phyloP scores from a whole-genome alignment of 2,797 vertebrate species.

The Pitangus sulphuratus region DNA sequence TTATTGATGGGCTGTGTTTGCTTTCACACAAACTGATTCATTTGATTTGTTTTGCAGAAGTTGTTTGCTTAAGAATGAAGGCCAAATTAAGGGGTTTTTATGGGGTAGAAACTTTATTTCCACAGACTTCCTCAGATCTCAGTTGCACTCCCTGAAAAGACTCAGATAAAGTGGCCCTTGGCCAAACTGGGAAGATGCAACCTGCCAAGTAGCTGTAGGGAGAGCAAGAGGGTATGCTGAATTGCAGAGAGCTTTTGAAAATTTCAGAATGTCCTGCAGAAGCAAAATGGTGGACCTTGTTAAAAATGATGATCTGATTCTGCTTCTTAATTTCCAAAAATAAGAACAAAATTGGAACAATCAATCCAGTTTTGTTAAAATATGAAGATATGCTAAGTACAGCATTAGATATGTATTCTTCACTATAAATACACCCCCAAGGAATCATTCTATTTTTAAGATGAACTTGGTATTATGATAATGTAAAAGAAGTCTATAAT shows the following conservation, averaged over 20 bases:
- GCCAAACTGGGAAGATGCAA: background rate
- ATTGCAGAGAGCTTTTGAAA: background rate
- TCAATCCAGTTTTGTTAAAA: conserved; percentile 35
- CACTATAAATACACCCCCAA: conserved; percentile 40
- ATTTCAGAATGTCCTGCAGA: background rate
- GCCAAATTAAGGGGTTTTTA: background rate
- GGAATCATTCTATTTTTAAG: conserved; percentile 49
- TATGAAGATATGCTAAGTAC: conserved; percentile 32
- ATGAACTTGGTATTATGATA: conserved; percentile 37
- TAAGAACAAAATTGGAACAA: conserved; percentile 22
- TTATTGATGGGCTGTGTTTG: conserved; percentile 28
- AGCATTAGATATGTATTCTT: conserved; percentile 36
- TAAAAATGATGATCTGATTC: background rate
- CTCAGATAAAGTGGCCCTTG: background rate
- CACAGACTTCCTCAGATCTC: background rate
- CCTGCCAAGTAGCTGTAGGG: background rate
- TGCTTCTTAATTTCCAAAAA: conserved; percentile 21
- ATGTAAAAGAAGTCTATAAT: conserved; percentile 60
- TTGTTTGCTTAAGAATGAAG: conserved; percentile 22
- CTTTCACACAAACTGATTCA: conserved; percentile 24
- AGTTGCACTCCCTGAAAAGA: background rate
- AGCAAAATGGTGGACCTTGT: background rate
- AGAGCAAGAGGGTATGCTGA: background rate
- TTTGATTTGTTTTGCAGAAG: background rate
- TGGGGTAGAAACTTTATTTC: conserved; percentile 7